These are phyloP conservation scores for Loriculus beryllinus DNA, from an alignment of 2,797 vertebrate species.

Conservation along the genomic window DNA sequence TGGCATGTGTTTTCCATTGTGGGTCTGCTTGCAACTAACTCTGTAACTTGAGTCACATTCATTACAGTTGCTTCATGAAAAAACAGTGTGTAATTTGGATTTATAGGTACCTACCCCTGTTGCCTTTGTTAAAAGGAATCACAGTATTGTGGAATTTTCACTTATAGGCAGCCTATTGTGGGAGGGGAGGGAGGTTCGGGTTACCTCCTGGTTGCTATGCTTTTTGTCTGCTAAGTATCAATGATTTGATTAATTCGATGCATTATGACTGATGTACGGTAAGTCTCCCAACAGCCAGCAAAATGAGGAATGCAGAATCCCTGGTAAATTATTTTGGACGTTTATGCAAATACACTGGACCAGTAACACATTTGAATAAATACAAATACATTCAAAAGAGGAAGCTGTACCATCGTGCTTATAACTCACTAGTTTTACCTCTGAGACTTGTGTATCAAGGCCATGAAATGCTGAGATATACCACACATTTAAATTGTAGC, in stretches of 20 bases:
- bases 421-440: not conserved
- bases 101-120: not conserved
- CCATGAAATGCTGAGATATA: not conserved
- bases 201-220: not conserved
- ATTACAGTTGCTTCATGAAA: not conserved
- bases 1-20: not conserved
- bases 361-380: not conserved
- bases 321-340: not conserved
- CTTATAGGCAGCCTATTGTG: not conserved
- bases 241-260: not conserved
- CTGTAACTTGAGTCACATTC: not conserved
- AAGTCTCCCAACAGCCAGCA: not conserved
- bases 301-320: not conserved
- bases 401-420: not conserved
- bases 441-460: not conserved
- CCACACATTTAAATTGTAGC: not conserved
- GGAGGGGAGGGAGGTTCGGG: not conserved
- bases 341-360: not conserved
- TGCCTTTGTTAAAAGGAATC: not conserved
- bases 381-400: not conserved
- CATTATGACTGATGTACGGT: not conserved
- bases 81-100: not conserved
- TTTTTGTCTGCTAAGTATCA: not conserved
- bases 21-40: not conserved
- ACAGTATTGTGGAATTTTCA: not conserved